Percentiles rank a stretch among this genome's conserved stretches.
These are phyloP conservation scores for Gryllus bimaculatus DNA, from an alignment of 1,140 invertebrate genomes.

Conservation along the genomic window DNA sequence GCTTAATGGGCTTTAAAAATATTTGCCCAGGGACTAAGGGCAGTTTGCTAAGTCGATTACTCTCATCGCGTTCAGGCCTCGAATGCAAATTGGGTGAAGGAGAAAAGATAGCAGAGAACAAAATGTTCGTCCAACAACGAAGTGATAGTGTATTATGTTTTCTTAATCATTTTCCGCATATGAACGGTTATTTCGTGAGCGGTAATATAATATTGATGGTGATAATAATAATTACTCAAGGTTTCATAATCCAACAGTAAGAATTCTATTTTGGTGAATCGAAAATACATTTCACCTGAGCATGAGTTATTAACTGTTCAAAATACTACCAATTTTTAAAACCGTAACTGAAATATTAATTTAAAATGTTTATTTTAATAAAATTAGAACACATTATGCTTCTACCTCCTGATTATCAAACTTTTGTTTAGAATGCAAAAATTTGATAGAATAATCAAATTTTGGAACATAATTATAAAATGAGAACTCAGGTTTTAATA, in stretches of 20 bases:
- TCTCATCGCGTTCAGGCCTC: neutral
- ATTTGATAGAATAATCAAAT: neutral
- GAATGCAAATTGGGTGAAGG: neutral
- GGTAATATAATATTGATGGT: neutral
- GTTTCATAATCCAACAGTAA: neutral
- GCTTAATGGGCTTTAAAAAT: neutral
- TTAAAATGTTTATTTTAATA: neutral
- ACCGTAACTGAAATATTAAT: neutral
- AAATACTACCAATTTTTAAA: neutral
- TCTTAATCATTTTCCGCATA: neutral
- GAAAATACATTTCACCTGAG: neutral
- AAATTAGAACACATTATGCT: neutral
- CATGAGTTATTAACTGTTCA: neutral
- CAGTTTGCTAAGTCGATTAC: conserved; percentile 1
- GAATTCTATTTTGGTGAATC: neutral
- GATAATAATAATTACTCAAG: neutral
- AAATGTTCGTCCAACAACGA: neutral
- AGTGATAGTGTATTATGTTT: neutral
- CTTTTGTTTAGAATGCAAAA: no score
- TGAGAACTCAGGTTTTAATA: neutral
- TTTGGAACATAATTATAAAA: neutral
- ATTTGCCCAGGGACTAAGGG: neutral
- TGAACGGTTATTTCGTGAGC: neutral
- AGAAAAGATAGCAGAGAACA: neutral
- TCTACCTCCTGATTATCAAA: neutral